These are phyloP conservation scores for Cephus pulcher DNA, from an alignment of 2,888 invertebrate genomes.

Conservation along the genomic window DNA sequence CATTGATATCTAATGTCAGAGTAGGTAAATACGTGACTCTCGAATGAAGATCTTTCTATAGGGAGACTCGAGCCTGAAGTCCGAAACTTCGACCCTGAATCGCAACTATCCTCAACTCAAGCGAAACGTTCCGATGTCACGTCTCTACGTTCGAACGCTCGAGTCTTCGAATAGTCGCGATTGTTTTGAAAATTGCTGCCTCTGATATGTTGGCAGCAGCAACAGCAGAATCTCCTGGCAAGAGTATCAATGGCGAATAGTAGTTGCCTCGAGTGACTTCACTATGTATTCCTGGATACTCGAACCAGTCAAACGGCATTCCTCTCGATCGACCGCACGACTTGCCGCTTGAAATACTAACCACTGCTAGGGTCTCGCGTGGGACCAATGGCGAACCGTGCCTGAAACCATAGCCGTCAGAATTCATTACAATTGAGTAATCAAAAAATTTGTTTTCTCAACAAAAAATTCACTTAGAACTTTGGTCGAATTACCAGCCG, in stretches of 20 bases:
- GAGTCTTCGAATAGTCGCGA: not conserved
- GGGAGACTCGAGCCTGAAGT: not conserved
- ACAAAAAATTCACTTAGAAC: no score
- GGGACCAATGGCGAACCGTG: not conserved
- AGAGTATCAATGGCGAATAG: not conserved
- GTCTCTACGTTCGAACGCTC: not conserved
- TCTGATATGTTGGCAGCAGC: not conserved
- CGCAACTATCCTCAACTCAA: not conserved
- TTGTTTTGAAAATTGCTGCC: not conserved
- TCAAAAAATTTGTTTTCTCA: no score
- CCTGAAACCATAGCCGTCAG: no score
- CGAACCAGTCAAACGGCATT: slow-evolving; percentile 56
- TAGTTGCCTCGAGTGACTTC: slow-evolving; percentile 13
- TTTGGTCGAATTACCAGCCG: no score
- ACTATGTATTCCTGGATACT: slow-evolving; percentile 13
- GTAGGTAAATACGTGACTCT: not conserved
- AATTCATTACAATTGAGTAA: no score
- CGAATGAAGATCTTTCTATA: not conserved
- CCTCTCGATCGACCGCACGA: slow-evolving; percentile 37
- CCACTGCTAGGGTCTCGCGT: not conserved
- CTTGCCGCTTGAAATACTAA: not conserved
- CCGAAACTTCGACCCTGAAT: not conserved
- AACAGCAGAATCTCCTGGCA: not conserved
- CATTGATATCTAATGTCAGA: not conserved
- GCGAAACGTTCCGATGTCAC: not conserved